phyloP scores from a whole-genome alignment of 2,888 invertebrate genomes.

The Spicauda simplicius region DNA sequence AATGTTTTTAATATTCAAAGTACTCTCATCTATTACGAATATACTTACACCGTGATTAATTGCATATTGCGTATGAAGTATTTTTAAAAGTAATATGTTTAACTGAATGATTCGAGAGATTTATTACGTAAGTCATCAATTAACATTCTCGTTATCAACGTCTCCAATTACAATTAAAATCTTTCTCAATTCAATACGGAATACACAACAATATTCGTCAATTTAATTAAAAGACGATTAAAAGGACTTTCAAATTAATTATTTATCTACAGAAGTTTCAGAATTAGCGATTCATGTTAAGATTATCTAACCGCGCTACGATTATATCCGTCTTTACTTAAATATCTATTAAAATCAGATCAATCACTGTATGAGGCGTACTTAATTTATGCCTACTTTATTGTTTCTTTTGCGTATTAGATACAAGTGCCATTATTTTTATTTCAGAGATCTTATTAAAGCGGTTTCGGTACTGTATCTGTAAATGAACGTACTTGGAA shows the following conservation, averaged over 20 bases:
- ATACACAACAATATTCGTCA: too few species aligned
- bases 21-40: neutral
- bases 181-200: too few species aligned
- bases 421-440: slow-evolving; percentile 26
- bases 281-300: too few species aligned
- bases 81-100: too few species aligned
- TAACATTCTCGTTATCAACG: too few species aligned
- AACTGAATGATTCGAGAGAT: too few species aligned
- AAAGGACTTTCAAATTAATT: slow-evolving; percentile 9
- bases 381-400: neutral
- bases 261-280: slow-evolving; percentile 18
- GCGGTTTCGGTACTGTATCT: slow-evolving; percentile 49
- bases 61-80: neutral
- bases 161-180: too few species aligned
- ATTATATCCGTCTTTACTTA: neutral
- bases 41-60: neutral
- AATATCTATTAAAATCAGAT: slow-evolving; percentile 9
- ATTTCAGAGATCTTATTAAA: slow-evolving; percentile 67
- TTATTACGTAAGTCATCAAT: too few species aligned
- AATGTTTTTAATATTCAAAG: neutral
- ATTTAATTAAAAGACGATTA: too few species aligned
- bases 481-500: slow-evolving; percentile 83
- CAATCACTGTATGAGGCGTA: neutral
- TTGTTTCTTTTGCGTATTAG: neutral
- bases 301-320: too few species aligned